phyloP scores from a whole-genome alignment of 2,888 invertebrate species.

The Campopleginae sp. region DNA sequence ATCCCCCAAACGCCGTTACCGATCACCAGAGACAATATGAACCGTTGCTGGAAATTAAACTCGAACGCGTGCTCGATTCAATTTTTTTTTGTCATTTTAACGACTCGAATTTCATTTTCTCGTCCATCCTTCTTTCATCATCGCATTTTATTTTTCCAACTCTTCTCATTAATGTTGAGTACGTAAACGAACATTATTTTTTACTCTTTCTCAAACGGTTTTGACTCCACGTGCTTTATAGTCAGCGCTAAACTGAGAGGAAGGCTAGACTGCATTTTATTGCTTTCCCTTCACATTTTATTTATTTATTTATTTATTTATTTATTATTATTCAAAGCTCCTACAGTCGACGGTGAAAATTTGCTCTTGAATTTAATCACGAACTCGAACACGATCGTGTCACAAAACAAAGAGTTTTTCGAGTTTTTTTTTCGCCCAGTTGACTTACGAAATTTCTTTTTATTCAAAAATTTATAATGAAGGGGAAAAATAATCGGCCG shows the following conservation, averaged over 20 bases:
- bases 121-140: not conserved
- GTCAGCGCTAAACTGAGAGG: slow-evolving; percentile 46
- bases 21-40: not conserved
- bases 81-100: not conserved
- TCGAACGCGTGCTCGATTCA: not conserved
- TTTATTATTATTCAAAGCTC: too few species aligned
- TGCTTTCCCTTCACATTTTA: not conserved
- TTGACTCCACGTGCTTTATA: not conserved
- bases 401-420: slow-evolving; percentile 19
- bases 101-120: not conserved
- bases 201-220: not conserved
- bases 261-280: slow-evolving; percentile 43
- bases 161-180: not conserved
- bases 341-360: not conserved
- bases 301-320: too few species aligned
- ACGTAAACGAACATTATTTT: not conserved
- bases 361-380: not conserved
- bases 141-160: not conserved
- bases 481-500: not conserved
- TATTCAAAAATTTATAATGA: not conserved
- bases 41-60: not conserved
- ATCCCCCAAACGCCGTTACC: not conserved
- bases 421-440: not conserved
- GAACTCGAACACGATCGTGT: slow-evolving; percentile 21
- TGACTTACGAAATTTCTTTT: not conserved